Evolutionary conservation across 1,140 invertebrate genomes (phyloP).

Genomic region (Drosophila sturtevanti): DNA sequence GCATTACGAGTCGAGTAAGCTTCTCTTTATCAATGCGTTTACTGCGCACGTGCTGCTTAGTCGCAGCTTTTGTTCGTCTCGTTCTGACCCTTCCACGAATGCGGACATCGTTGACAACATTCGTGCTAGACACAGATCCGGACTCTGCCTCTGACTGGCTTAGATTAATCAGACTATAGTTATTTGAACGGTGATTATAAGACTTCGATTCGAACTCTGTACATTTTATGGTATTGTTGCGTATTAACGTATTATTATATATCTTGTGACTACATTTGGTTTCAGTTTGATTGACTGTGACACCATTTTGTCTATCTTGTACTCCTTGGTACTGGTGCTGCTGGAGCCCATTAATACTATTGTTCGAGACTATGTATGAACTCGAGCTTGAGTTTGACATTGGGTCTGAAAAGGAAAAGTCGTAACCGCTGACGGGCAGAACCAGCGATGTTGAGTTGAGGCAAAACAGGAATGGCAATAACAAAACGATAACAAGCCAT

Average conservation of each 20-base stretch:
- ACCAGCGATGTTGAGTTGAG: slow-evolving; percentile 21
- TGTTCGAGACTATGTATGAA: background rate
- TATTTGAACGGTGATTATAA: slow-evolving; percentile 33
- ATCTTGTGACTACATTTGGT: slow-evolving; percentile 12
- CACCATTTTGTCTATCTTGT: background rate
- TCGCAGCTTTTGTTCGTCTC: background rate
- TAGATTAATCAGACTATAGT: slow-evolving; percentile 69
- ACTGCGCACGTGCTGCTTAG: slow-evolving; percentile 4
- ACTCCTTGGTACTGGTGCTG: background rate
- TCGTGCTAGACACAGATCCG: background rate
- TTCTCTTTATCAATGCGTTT: slow-evolving; percentile 41
- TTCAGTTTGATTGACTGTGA: slow-evolving; percentile 12
- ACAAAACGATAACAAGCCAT: slow-evolving; percentile 51
- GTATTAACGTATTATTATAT: background rate
- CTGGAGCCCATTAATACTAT: slow-evolving; percentile 1
- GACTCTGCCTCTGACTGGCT: slow-evolving; percentile 29
- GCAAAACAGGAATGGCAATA: slow-evolving; percentile 43
- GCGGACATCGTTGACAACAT: background rate
- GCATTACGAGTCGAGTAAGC: slow-evolving; percentile 57
- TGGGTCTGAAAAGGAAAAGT: slow-evolving; percentile 14
- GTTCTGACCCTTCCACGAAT: slow-evolving; percentile 1
- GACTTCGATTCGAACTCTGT: background rate
- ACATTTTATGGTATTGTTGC: slow-evolving; percentile 7
- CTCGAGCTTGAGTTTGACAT: slow-evolving; percentile 28
- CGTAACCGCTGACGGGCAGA: slow-evolving; percentile 32